A percentile compares a stretch with the other conserved stretches of the same genome.
Conservation (phyloP, 2,797 vertebrate species). For the Eupleurogrammus muticus region DNA sequence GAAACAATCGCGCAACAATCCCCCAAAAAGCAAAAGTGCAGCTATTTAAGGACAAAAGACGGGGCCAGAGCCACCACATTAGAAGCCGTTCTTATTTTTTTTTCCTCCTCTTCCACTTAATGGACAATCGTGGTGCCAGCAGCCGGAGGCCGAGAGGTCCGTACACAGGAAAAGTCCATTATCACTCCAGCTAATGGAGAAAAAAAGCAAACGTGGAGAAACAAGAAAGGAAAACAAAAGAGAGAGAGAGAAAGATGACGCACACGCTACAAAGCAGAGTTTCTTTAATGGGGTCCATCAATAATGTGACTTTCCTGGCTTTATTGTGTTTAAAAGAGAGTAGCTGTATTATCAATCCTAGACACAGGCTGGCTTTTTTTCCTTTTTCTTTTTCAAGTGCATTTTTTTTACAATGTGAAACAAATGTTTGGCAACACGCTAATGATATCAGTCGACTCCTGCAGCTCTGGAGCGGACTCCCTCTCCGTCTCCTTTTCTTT, state of each 20-base stretch:
- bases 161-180: slow-evolving; percentile 77
- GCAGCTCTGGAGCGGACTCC: slow-evolving; percentile 62
- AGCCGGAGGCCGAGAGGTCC: slow-evolving; percentile 50
- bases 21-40: slow-evolving; percentile 47
- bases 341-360: slow-evolving; percentile 70
- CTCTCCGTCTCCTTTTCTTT: no score
- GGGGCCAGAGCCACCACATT: slow-evolving; percentile 54
- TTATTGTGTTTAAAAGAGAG: slow-evolving; percentile 73
- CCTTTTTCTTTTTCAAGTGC: slow-evolving; percentile 39
- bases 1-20: slow-evolving; percentile 6
- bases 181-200: slow-evolving; percentile 77
- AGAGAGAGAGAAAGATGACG: slow-evolving; percentile 62
- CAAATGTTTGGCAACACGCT: slow-evolving; percentile 80
- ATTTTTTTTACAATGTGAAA: slow-evolving; percentile 76
- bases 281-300: slow-evolving; percentile 79
- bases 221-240: slow-evolving; percentile 68
- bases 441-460: slow-evolving; percentile 59
- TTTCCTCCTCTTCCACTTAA: no score
- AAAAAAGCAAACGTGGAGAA: slow-evolving; percentile 54
- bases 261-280: slow-evolving; percentile 64
- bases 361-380: slow-evolving; percentile 65
- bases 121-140: slow-evolving; percentile 59
- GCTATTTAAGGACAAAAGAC: slow-evolving; percentile 61
- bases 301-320: slow-evolving; percentile 70
- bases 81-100: slow-evolving; percentile 54